These are phyloP conservation scores for Pelochelys cantorii DNA, from an alignment of 2,797 vertebrate genomes.

Conservation along the genomic window DNA sequence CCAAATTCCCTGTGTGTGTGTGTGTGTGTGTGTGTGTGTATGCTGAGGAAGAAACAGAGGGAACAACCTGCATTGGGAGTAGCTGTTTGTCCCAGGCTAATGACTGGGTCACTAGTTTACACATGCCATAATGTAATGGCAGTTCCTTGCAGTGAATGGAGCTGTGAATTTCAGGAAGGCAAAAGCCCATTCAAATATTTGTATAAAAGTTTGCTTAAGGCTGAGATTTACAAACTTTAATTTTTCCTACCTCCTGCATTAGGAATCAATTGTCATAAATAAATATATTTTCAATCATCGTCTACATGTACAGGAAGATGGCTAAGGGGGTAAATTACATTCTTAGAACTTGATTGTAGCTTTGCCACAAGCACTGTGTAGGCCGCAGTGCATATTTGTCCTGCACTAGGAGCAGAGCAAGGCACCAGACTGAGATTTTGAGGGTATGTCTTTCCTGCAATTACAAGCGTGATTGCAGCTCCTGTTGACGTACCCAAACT, in stretches of 20 bases:
- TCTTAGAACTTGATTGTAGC: neutral
- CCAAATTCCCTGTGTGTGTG: neutral
- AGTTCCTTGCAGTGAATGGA: neutral
- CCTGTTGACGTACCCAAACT: neutral
- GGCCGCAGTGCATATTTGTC: neutral
- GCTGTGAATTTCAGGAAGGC: neutral
- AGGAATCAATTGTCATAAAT: neutral
- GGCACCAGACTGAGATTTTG: neutral
- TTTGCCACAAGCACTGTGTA: neutral
- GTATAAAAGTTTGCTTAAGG: neutral
- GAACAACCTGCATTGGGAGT: neutral
- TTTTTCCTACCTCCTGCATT: neutral
- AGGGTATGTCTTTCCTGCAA: neutral
- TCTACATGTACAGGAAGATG: neutral
- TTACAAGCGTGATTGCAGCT: neutral
- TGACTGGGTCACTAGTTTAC: neutral
- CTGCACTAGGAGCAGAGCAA: neutral
- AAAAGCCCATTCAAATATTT: neutral
- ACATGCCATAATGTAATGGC: neutral
- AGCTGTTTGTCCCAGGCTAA: neutral
- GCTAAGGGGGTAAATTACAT: neutral
- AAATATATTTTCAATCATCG: neutral
- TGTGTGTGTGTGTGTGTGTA: too few species aligned
- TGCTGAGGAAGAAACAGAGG: neutral
- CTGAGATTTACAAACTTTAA: neutral